Percentiles rank a stretch among this genome's conserved stretches.
Conservation (phyloP, 2,888 invertebrate genomes). For the Pseudococcus longispinus region DNA sequence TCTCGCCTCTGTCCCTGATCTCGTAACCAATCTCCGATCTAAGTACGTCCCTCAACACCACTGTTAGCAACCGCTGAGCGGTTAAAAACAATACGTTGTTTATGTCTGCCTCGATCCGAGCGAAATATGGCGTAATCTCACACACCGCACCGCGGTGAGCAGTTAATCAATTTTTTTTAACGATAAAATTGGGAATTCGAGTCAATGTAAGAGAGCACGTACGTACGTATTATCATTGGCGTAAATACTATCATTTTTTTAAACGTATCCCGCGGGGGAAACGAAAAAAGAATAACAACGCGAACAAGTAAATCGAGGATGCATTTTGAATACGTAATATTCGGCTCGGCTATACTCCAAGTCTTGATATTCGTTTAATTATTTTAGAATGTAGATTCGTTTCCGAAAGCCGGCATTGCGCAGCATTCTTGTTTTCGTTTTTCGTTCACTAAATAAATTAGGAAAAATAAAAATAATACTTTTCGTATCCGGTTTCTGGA, state of each 20-base stretch:
- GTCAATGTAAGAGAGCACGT: not conserved
- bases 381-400: not conserved
- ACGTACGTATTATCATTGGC: not conserved
- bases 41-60: not conserved
- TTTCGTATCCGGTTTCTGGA: slow-evolving; percentile 1
- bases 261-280: not conserved
- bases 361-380: not conserved
- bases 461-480: not conserved
- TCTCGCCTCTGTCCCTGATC: not conserved
- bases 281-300: not conserved
- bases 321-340: not conserved
- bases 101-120: not conserved
- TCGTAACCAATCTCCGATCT: not conserved
- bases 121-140: not conserved
- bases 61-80: not conserved
- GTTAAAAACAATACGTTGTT: not conserved
- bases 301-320: not conserved
- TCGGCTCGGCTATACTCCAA: not conserved
- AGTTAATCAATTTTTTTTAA: not conserved
- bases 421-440: not conserved
- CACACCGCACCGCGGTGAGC: not conserved
- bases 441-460: not conserved
- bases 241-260: not conserved
- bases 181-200: not conserved
- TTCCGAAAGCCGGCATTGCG: not conserved